Conservation (phyloP, 2,113 vertebrate genomes). For the Cromileptes altivelis region DNA sequence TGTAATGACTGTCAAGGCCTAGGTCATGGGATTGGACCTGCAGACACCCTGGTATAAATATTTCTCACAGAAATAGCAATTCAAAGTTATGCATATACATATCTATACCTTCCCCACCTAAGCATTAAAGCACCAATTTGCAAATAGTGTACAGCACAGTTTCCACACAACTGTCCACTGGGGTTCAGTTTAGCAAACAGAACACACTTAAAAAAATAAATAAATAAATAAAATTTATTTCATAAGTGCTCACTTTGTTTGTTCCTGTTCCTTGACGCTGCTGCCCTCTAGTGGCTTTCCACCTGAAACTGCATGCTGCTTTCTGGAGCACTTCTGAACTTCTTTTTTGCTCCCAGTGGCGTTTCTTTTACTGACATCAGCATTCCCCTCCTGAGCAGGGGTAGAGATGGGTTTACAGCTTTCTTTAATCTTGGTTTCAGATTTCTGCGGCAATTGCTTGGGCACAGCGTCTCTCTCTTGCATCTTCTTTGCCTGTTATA, state of each 20-base stretch:
- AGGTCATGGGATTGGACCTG: no score
- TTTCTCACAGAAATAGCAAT: not conserved
- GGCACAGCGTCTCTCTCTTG: conserved; percentile 48
- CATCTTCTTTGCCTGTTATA: conserved; percentile 69
- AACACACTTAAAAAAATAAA: not conserved
- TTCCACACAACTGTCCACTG: not conserved
- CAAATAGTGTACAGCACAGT: not conserved
- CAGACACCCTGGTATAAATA: no score
- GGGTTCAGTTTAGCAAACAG: not conserved
- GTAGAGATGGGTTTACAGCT: conserved; percentile 63
- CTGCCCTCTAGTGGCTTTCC: conserved; percentile 73
- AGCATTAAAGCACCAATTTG: not conserved
- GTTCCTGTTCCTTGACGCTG: conserved; percentile 47
- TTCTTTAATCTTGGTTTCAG: conserved; percentile 32
- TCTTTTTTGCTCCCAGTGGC: conserved; percentile 28
- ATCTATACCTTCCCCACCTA: not conserved
- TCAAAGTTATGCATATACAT: not conserved
- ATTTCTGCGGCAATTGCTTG: conserved; percentile 27
- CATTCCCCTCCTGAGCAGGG: conserved; percentile 3
- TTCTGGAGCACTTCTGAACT: conserved; percentile 12
- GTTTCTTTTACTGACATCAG: conserved; percentile 32
- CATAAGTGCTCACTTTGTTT: conserved; percentile 39
- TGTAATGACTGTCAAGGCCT: no score
- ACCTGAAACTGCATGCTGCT: conserved; percentile 21
- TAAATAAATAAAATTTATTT: not conserved